These are phyloP conservation scores for Enteromius mattozi DNA, from an alignment of 2,797 vertebrate species.

Conservation along the genomic window DNA sequence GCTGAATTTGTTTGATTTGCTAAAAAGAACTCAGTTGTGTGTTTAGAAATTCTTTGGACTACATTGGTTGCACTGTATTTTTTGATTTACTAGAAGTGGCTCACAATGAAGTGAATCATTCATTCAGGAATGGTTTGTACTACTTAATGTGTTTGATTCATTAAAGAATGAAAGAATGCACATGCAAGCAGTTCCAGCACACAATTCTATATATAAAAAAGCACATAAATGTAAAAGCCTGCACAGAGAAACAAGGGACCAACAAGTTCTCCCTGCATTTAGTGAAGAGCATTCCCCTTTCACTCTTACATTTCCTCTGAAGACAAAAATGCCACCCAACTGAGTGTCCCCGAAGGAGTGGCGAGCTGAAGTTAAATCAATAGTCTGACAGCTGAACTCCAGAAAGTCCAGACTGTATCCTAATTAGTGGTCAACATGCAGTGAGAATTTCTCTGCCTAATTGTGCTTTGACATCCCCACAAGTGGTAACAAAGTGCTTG, in stretches of 20 bases:
- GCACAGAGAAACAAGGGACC: slow-evolving; percentile 39
- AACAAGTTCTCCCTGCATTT: slow-evolving; percentile 52
- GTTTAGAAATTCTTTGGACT: background rate
- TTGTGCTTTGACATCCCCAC: slow-evolving; percentile 75
- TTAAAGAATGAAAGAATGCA: background rate
- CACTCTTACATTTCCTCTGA: background rate
- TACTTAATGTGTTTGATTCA: background rate
- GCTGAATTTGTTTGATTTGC: background rate
- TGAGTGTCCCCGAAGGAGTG: slow-evolving; percentile 59
- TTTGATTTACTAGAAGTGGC: background rate
- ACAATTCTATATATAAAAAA: background rate
- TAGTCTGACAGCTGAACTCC: slow-evolving; percentile 73
- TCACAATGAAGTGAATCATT: background rate
- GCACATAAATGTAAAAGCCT: background rate
- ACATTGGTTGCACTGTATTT: background rate
- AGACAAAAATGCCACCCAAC: slow-evolving; percentile 51
- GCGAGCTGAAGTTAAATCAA: slow-evolving; percentile 72
- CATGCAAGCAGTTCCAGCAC: background rate
- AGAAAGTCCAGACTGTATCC: slow-evolving; percentile 72
- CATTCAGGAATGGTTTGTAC: background rate
- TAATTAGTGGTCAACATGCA: slow-evolving; percentile 73
- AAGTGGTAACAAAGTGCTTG: slow-evolving; percentile 63
- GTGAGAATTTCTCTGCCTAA: slow-evolving; percentile 70
- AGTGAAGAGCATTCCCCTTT: slow-evolving; percentile 1
- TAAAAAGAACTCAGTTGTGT: background rate